Evolutionary conservation across 2,888 invertebrate species (phyloP), one percentile per base, ranked within the genome.

Genomic region (Cephonodes hylas): DNA sequence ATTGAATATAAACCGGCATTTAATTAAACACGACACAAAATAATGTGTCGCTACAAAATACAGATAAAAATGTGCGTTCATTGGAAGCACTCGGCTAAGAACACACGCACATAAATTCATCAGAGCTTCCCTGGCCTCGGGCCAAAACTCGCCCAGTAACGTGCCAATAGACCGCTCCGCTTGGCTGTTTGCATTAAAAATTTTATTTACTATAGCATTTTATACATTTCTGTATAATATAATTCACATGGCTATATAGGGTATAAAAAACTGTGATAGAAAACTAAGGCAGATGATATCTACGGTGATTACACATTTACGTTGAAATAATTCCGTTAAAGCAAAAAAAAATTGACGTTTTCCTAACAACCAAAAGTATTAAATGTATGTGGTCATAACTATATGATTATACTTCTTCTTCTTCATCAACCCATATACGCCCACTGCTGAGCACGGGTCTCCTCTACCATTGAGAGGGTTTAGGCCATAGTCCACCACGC

Each of bases 51-150:
- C 18, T 13, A 46, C 46, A 46, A 53, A 18, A 53, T 13, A n/a
- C 13, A 38, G 38, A 44, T 22, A 25, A 25, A 45, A 59, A 46
- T 59, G 53, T 53, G 53, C 53, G 53, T 53, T 53, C 53, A 31
- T 10, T 53, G 31, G 48, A 57, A 57, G 63, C 62, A 45, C 38
- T 38, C 38, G 38, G 38, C 38, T 38, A 38, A 60, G 70, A 61
- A 66, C 65, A 69, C 74, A 82, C 82, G 79, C 80, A 83, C 81
- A 88, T 88, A 87, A 88, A 88, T 88, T 83, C 85, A 74, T 88
- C 86, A 88, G 67, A 31, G 76, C 68, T 68, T 73, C 66, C 59
- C 78, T 86, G 88, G 88, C 83, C 61, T 15, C 20, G 3, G 4
- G 86, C 88, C 88, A 88, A 72, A 72, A 69, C 65, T 65, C 60